Base-by-base conservation (phyloP, 2,888 invertebrate species). In the Amiota minor region DNA sequence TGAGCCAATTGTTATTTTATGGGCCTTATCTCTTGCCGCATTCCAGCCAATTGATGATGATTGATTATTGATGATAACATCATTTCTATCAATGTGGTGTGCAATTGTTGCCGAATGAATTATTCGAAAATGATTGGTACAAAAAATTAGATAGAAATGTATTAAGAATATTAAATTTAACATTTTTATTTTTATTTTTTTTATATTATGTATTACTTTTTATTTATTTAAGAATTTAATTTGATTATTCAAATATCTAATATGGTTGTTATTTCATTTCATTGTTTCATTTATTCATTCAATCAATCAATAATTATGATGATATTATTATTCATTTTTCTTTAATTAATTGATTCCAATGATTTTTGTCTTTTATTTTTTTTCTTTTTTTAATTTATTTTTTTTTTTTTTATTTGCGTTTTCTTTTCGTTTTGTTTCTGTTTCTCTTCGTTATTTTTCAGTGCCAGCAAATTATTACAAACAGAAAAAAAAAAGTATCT, bases 331-430 rank as follows among this genome's bases (percentile, higher is more conserved):
- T 55, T 64, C 61, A 23, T 18, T 71, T 71, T 71, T 16, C 10
- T 45, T 35, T 35, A 35, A 35, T 35, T 35, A 35, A 35, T 35
- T 35, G 35, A 35, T 35, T 35, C 35, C 35, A 35, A 35, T 50
- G 16, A 35, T 56, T 23, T 70, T 56, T 35, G n/a, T n/a, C n/a
- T n/a, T 72, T 62, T 55, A 16, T 18, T 16, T 74, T 80, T 76
- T 73, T 55, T 62, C 70, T 72, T 49, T 18, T 80, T 83, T n/a
- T n/a, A n/a, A 74, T 76, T 82, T 77, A 79, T 77, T 85, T 77
- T 77, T 78, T 78, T 79, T 78, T 85, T 77, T 76, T 80, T 75
- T 62, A 55, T 70, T 67, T 73, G 49, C 47, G 67, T 72, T 65
- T 67, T 70, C 70, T 75, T 11, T 18, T 61, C 50, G 61, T 59